Conservation (phyloP, 2,797 vertebrate genomes). For the Eospalax fontanierii region DNA sequence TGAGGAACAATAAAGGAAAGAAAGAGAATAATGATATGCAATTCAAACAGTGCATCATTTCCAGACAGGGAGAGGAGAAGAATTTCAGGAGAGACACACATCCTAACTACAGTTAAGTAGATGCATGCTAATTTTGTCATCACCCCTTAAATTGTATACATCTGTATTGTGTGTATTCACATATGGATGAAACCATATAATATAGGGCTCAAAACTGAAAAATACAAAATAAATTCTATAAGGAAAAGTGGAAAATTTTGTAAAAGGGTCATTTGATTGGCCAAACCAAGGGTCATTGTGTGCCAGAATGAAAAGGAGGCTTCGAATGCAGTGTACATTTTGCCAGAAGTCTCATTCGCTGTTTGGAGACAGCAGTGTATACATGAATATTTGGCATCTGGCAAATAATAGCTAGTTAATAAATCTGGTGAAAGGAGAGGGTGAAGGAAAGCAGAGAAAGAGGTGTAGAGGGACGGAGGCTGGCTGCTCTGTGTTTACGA, state of each 20-base stretch:
- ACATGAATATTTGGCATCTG: neutral
- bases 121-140: too few relatives aligned
- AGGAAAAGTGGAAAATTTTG: neutral
- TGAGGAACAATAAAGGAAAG: neutral
- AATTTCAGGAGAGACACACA: neutral
- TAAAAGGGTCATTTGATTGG: neutral
- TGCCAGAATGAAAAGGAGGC: neutral
- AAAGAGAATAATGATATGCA: neutral
- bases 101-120: neutral
- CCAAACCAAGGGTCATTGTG: neutral
- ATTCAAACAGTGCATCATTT: neutral
- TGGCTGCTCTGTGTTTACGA: neutral
- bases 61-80: neutral
- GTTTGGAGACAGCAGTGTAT: neutral
- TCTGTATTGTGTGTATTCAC: neutral
- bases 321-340: fast-evolving
- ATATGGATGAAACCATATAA: neutral
- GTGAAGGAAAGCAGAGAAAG: neutral
- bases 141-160: neutral
- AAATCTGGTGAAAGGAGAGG: neutral
- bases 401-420: neutral
- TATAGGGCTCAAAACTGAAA: neutral
- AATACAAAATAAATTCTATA: neutral
- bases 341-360: neutral
- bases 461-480: neutral